Percentiles rank a stretch among this genome's conserved stretches.
Conservation (phyloP, 92 coral and sea anemone genomes). For the Epizoanthus illoricatus region DNA sequence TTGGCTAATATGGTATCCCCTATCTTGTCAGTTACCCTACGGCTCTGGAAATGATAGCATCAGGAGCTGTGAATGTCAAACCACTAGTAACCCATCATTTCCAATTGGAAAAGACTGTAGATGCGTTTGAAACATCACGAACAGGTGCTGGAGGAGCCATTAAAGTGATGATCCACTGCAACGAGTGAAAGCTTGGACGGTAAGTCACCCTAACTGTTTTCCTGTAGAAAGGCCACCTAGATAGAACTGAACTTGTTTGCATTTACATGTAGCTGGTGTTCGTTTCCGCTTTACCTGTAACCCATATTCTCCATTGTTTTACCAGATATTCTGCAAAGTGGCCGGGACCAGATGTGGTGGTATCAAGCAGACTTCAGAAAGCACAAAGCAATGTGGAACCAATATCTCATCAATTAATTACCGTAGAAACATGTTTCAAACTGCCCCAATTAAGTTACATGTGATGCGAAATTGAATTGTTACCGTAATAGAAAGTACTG, state of each 20-base stretch:
- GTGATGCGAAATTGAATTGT: no score
- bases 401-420: neutral
- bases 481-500: no score
- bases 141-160: conserved; percentile 97
- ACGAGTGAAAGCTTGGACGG: conserved; percentile 27
- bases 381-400: neutral
- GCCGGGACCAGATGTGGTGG: neutral
- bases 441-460: no score
- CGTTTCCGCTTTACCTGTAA: neutral
- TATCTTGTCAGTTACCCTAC: conserved; percentile 72
- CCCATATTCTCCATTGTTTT: neutral
- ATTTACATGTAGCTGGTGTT: neutral
- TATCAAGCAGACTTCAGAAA: neutral
- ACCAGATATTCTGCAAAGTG: neutral
- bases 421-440: neutral
- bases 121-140: conserved; percentile 89
- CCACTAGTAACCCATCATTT: conserved; percentile 92
- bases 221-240: neutral
- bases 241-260: neutral
- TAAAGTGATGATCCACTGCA: conserved; percentile 93
- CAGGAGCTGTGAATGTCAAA: conserved; percentile 93
- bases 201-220: neutral
- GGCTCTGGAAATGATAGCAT: conserved; percentile 86
- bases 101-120: conserved; percentile 78
- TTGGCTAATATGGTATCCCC: neutral